Percentiles rank a stretch among this genome's conserved stretches.
phyloP scores from a whole-genome alignment of 1,140 invertebrate genomes.

The Halyomorpha halys region DNA sequence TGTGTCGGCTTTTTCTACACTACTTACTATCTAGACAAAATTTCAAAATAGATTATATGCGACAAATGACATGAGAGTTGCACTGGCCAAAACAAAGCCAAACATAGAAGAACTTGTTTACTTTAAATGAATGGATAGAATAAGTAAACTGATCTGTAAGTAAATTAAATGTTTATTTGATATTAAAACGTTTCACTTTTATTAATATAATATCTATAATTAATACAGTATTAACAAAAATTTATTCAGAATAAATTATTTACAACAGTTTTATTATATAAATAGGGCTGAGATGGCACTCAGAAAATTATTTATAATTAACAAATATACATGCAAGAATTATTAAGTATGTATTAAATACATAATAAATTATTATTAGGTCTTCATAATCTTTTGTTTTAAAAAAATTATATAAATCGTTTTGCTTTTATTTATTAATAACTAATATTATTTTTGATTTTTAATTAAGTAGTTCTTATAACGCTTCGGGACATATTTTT shows the following conservation, averaged over 20 bases:
- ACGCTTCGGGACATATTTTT: no score
- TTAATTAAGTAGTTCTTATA: background rate
- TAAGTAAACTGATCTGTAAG: background rate
- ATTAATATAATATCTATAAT: background rate
- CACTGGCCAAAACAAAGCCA: no score
- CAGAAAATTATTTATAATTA: background rate
- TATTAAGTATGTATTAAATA: no score
- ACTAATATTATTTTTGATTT: background rate
- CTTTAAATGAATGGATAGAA: no score
- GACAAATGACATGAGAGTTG: no score
- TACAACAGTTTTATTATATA: background rate
- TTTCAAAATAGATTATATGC: no score
- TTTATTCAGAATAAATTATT: slow-evolving; percentile 1
- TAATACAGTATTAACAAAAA: slow-evolving; percentile 12
- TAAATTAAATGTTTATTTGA: slow-evolving; percentile 18
- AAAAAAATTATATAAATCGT: background rate
- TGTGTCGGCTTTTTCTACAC: no score
- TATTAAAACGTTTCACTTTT: slow-evolving; percentile 8
- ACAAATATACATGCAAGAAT: background rate
- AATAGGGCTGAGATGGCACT: slow-evolving; percentile 7
- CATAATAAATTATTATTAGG: no score
- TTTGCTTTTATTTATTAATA: background rate
- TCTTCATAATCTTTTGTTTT: background rate
- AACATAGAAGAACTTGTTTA: no score
- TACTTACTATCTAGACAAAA: no score